A percentile compares a stretch with the other conserved stretches of the same genome.
phyloP scores from a whole-genome alignment of 2,113 vertebrate genomes.

The Macquaria ambigua region DNA sequence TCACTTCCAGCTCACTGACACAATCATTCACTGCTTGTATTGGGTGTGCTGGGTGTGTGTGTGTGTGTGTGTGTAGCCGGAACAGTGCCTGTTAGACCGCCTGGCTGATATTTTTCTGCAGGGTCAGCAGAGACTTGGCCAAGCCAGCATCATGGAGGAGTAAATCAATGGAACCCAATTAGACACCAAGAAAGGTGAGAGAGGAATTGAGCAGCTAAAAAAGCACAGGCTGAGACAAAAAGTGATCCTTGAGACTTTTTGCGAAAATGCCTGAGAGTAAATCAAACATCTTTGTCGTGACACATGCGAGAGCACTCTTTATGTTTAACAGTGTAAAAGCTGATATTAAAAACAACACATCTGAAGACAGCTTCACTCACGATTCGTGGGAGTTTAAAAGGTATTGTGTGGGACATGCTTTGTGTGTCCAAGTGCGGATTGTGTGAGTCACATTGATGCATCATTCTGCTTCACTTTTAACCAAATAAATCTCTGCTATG shows the following conservation, averaged over 20 bases:
- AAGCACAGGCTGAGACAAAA: conserved; percentile 43
- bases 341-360: conserved; percentile 1
- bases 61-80: conserved; percentile 32
- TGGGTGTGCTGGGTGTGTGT: conserved; percentile 50
- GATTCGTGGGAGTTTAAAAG: conserved; percentile 14
- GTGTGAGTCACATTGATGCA: conserved; percentile 36
- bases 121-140: conserved; percentile 82
- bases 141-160: conserved; percentile 74
- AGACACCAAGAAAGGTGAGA: conserved; percentile 76
- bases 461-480: conserved; percentile 29
- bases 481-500: conserved; percentile 26
- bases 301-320: not conserved
- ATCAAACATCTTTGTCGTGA: conserved; percentile 13
- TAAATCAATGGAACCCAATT: conserved; percentile 86
- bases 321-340: conserved; percentile 4
- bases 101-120: conserved; percentile 80
- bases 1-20: conserved; percentile 77
- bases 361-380: not conserved
- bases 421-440: conserved; percentile 1
- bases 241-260: conserved; percentile 32
- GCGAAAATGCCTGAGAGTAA: conserved; percentile 30
- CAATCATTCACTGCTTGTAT: conserved; percentile 77
- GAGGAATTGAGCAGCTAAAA: conserved; percentile 61
- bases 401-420: conserved; percentile 13
- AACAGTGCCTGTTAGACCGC: conserved; percentile 71